Conservation (phyloP, 2,113 vertebrate genomes). For the Ceyx cyanopectus region DNA sequence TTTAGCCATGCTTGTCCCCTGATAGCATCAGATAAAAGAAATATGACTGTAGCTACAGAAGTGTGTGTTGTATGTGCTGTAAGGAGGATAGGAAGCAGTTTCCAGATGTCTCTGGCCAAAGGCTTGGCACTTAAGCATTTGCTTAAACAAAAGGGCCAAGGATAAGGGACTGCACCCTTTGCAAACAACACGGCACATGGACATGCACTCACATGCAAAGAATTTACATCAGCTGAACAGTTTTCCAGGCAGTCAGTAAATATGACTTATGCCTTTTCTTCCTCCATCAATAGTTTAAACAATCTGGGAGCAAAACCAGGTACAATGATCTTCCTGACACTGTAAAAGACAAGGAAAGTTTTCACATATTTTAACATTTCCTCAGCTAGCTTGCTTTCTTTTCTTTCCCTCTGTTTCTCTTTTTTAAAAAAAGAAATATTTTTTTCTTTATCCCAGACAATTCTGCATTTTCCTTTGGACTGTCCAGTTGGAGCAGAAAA, state of each 20-base stretch:
- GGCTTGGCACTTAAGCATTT: conserved; percentile 62
- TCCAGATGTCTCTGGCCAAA: conserved; percentile 59
- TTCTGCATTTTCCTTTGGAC: not conserved
- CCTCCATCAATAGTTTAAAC: conserved; percentile 54
- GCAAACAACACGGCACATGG: conserved; percentile 52
- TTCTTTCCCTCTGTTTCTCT: not conserved
- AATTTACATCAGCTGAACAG: conserved; percentile 38
- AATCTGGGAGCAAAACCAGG: conserved; percentile 14
- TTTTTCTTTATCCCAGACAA: not conserved
- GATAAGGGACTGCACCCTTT: conserved; percentile 67
- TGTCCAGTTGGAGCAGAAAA: not conserved
- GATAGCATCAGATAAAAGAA: not conserved
- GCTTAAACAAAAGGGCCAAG: conserved; percentile 68
- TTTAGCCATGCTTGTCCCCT: not conserved
- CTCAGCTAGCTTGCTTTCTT: not conserved
- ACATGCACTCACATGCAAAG: conserved; percentile 66
- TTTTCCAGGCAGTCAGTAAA: conserved; percentile 61
- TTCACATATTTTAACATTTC: not conserved
- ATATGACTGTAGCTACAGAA: not conserved
- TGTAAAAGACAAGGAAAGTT: not conserved
- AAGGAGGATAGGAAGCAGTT: conserved; percentile 21
- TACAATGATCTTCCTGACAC: not conserved
- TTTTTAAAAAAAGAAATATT: not conserved
- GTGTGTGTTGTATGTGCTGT: not conserved
- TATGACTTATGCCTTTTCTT: conserved; percentile 59